Evolutionary conservation across 2,797 vertebrate genomes (phyloP).

Genomic region (Sebastes baramenuke): DNA sequence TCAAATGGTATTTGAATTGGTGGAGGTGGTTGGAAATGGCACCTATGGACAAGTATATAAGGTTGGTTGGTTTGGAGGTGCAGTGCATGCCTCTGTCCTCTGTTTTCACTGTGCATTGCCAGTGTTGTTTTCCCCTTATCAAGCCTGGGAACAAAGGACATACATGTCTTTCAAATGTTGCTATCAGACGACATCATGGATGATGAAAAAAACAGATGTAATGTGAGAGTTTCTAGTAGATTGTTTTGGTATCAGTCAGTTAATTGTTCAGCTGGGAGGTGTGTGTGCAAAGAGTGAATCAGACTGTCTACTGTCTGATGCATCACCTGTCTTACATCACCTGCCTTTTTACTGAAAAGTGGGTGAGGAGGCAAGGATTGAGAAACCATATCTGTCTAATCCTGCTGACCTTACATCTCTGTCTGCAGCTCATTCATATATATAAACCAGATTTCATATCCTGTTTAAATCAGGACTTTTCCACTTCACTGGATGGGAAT

Average conservation of each 20-base stretch:
- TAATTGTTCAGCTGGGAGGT: conserved; percentile 12
- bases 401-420: neutral
- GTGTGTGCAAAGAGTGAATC: conserved; percentile 46
- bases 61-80: conserved; percentile 79
- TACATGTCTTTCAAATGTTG: neutral
- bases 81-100: conserved; percentile 62
- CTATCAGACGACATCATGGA: neutral
- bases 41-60: conserved; percentile 95
- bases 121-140: neutral
- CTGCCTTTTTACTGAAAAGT: conserved; percentile 20
- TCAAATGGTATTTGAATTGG: neutral
- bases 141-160: neutral
- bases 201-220: neutral
- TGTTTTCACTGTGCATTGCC: conserved; percentile 12
- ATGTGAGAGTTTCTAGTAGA: neutral
- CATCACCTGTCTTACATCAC: conserved; percentile 57
- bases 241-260: conserved; percentile 4
- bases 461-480: conserved; percentile 39
- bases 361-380: conserved; percentile 18
- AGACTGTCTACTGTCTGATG: conserved; percentile 41
- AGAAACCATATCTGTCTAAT: conserved; percentile 2
- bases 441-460: conserved; percentile 4
- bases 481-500: conserved; percentile 46
- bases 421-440: neutral
- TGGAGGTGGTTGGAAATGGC: conserved; percentile 88